Evolutionary conservation across 92 coral and sea anemone species (phyloP).

Genomic region (Phenganax marumi): DNA sequence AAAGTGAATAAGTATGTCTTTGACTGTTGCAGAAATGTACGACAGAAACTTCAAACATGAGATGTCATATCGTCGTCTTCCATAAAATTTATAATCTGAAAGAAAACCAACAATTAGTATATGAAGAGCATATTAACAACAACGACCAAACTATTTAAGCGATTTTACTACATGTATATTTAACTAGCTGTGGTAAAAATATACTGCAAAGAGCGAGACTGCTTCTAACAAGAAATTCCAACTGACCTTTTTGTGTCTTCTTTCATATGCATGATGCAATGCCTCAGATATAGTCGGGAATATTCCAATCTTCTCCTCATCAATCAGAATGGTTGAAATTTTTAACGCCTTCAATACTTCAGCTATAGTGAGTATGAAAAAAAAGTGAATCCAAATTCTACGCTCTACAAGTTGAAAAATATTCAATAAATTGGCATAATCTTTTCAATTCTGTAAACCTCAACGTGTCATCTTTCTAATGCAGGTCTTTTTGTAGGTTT

Average conservation of each 20-base stretch:
- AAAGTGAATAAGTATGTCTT: no score
- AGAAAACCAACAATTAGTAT: neutral
- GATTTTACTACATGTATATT: neutral
- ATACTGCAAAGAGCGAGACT: neutral
- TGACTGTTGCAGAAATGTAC: neutral
- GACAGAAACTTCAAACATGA: neutral
- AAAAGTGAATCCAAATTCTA: neutral
- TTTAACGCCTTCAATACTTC: conserved; percentile 6
- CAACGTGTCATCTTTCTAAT: no score
- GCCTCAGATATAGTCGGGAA: conserved; percentile 17
- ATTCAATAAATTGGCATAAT: neutral
- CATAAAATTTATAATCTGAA: conserved; percentile 17
- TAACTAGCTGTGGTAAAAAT: neutral
- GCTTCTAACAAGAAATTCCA: neutral
- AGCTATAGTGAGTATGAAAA: neutral
- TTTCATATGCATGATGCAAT: conserved; percentile 18
- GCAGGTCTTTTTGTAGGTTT: no score
- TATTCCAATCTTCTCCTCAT: neutral
- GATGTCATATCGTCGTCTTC: conserved; percentile 5
- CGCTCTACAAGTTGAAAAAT: neutral
- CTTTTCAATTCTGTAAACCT: no score
- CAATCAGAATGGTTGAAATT: neutral
- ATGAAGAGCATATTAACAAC: neutral
- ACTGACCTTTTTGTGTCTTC: conserved; percentile 24
- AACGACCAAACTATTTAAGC: no score